phyloP scores from a whole-genome alignment of 2,113 vertebrate species.

The Barnardius zonarius region DNA sequence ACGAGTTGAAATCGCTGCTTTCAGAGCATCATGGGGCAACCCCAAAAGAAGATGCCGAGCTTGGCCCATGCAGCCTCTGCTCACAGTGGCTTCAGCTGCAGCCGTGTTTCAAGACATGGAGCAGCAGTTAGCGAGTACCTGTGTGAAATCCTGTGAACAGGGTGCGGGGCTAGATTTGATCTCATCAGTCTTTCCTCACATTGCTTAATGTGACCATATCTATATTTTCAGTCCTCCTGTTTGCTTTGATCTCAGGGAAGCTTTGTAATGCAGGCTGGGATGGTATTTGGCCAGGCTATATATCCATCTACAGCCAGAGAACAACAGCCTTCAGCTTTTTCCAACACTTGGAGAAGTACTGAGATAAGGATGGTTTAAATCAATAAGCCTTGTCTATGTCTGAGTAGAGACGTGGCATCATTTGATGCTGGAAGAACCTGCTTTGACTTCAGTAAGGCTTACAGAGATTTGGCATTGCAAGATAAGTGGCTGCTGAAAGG shows the following conservation, averaged over 20 bases:
- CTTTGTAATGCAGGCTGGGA: background rate
- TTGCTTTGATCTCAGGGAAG: slow-evolving; percentile 2
- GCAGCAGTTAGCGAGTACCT: background rate
- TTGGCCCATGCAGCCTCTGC: background rate
- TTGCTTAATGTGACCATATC: background rate
- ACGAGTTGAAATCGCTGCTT: background rate
- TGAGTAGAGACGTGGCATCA: background rate
- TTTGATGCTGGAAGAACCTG: background rate
- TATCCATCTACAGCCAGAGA: background rate
- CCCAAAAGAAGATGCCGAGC: background rate
- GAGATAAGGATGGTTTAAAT: background rate
- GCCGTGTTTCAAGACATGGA: fast-evolving
- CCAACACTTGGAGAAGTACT: background rate
- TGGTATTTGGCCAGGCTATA: background rate
- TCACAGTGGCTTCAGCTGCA: background rate
- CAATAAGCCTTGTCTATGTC: background rate
- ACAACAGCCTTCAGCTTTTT: background rate
- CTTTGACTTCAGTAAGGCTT: background rate
- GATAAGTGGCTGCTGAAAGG: background rate
- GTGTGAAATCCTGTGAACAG: fast-evolving
- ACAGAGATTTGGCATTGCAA: background rate
- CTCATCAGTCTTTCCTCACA: background rate
- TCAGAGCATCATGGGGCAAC: background rate
- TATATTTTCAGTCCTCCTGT: background rate
- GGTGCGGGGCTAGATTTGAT: background rate